A percentile compares a stretch with the other conserved stretches of the same genome.
Evolutionary conservation across 2,888 invertebrate species (phyloP).

Genomic region (Brachylomia viminalis): DNA sequence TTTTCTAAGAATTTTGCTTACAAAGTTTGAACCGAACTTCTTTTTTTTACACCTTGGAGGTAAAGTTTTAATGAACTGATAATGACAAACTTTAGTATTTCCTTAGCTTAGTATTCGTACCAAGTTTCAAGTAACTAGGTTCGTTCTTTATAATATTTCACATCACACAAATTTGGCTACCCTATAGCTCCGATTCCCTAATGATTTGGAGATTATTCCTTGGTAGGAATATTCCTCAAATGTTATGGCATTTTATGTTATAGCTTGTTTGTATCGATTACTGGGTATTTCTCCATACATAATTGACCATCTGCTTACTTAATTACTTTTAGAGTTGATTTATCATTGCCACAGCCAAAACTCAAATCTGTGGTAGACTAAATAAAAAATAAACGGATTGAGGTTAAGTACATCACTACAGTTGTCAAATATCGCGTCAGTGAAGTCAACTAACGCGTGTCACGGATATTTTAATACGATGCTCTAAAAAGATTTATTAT

Average conservation of each 20-base stretch:
- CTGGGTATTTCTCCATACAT: neutral
- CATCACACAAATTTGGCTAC: neutral
- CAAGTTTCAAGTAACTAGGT: neutral
- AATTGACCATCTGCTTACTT: too few relatives aligned
- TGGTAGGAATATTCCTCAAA: neutral
- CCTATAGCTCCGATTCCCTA: neutral
- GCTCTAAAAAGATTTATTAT: conserved; percentile 10
- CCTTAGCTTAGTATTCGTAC: neutral
- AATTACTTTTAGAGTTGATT: neutral
- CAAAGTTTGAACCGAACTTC: too few relatives aligned
- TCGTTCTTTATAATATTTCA: neutral
- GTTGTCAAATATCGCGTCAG: conserved; percentile 52
- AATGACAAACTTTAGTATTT: too few relatives aligned
- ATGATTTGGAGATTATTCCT: neutral
- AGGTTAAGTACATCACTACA: conserved; percentile 24
- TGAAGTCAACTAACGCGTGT: conserved; percentile 63
- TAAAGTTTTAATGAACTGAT: too few relatives aligned
- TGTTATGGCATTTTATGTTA: neutral
- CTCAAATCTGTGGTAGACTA: neutral
- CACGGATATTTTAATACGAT: conserved; percentile 47
- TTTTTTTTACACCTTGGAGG: too few relatives aligned
- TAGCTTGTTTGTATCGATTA: neutral
- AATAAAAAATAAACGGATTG: too few relatives aligned
- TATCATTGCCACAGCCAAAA: neutral
- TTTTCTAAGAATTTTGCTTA: too few relatives aligned